phyloP scores from a whole-genome alignment of 2,888 invertebrate species.

The Gisinianus flammeolus region DNA sequence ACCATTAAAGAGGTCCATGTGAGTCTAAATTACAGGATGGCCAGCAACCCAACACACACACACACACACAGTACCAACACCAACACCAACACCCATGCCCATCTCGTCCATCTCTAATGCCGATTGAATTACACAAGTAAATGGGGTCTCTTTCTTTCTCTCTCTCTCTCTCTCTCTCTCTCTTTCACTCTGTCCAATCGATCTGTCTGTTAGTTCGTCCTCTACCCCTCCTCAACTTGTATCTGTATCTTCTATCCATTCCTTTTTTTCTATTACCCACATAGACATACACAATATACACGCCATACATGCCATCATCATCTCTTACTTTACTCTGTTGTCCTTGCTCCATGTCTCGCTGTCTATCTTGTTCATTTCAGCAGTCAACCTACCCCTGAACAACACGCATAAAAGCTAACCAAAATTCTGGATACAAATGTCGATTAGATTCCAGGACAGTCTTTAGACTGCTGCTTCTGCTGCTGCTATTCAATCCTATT shows the following conservation, averaged over 20 bases:
- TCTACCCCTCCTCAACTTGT: neutral
- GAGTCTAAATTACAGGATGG: conserved; percentile 18
- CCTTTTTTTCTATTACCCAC: neutral
- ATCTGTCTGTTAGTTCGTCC: neutral
- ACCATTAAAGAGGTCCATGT: conserved; percentile 17
- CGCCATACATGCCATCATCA: neutral
- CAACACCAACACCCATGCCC: neutral
- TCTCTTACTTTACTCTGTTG: neutral
- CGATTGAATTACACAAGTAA: conserved; percentile 8
- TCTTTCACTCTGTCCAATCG: neutral
- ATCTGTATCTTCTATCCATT: too few species aligned
- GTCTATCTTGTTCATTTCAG: neutral
- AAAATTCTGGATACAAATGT: too few species aligned
- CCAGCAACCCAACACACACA: neutral
- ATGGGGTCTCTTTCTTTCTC: neutral
- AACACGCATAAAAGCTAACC: too few species aligned
- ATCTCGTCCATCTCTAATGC: conserved; percentile 5
- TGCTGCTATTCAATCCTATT: too few species aligned
- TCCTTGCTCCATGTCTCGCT: neutral
- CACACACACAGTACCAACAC: neutral
- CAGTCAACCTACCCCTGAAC: neutral
- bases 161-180: neutral
- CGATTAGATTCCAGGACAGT: too few species aligned
- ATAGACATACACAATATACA: neutral
- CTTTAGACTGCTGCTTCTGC: too few species aligned